These are phyloP conservation scores for Pteruthius melanotis DNA, from an alignment of 2,113 vertebrate species.

Conservation along the genomic window DNA sequence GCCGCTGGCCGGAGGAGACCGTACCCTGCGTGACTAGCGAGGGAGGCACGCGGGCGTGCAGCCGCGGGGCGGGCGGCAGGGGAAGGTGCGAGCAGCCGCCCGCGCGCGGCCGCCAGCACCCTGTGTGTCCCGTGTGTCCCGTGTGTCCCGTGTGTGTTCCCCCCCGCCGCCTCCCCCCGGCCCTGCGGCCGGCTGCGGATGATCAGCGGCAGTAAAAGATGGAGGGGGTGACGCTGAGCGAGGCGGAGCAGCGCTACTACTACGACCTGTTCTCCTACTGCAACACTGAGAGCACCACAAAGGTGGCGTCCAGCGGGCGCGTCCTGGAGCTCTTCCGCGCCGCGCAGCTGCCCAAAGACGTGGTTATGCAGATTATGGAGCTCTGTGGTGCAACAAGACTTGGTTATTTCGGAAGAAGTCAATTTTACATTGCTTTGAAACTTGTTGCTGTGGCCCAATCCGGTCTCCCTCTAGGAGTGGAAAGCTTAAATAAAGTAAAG, in stretches of 20 bases:
- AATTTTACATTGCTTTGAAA: conserved; percentile 98
- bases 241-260: conserved; percentile 95
- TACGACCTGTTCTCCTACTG: conserved; percentile 95
- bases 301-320: conserved; percentile 90
- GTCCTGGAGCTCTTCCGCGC: conserved; percentile 96
- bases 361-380: conserved; percentile 95
- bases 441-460: conserved; percentile 96
- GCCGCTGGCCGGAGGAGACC: too few relatives aligned
- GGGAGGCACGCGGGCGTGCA: too few relatives aligned
- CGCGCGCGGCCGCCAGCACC: too few relatives aligned
- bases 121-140: too few relatives aligned
- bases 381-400: conserved; percentile 95
- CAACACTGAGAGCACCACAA: conserved; percentile 94
- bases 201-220: conserved; percentile 67
- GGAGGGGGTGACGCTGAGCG: conserved; percentile 94
- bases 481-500: conserved; percentile 98
- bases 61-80: too few relatives aligned
- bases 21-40: too few relatives aligned
- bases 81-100: too few relatives aligned
- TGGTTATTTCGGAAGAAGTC: conserved; percentile 96
- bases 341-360: conserved; percentile 93
- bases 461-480: conserved; percentile 91
- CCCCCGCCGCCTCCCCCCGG: too few relatives aligned
- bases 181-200: not conserved
- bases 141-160: too few relatives aligned